Evolutionary conservation across 2,113 vertebrate species (phyloP), one percentile per base, ranked within the genome.

Genomic region (Cebus imitator): DNA sequence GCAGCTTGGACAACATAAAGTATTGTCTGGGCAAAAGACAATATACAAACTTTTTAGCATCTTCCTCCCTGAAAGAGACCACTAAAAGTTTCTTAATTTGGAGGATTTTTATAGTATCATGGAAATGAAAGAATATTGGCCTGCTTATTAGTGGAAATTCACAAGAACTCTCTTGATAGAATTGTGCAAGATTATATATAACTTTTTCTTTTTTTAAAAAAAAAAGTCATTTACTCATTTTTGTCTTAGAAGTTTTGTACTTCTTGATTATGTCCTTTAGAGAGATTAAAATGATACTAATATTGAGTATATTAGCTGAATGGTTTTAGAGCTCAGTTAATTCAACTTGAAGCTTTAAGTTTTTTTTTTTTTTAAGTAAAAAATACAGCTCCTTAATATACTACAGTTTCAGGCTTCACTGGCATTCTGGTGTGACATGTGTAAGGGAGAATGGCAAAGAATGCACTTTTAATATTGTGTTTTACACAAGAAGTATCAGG

Each of bases 101-200:
- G 52, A 82, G 35, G 32, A 3, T 79, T 97, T 92, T 75, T 87
- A 40, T 32, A 57, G 37, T 70, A 50, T 20, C 23, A 30, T n/a
- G 76, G 21, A 86, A 76, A 81, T 72, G 17, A 93, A 95, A 91
- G 30, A 86, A n/a, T 91, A 58, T 66, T 57, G 37, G 45, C 64
- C 20, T 80, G 35, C 64, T 87, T 78, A 87, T 85, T 89, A 91
- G 35, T 92, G 96, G 93, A 96, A 82, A 84, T 86, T 89, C 76
- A 72, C 9, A 81, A 84, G 37, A 72, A 40, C 14, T 94, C 57
- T 68, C 23, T 83, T 89, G 45, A 50, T 81, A 58, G 90, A 87
- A 57, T 76, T 91, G 68, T 94, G 66, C 52, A 95, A 85, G 27
- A 57, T 83, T 87, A 14, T 84, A 57, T 20, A 61, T 58, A 57